Evolutionary conservation across 2,888 invertebrate species (phyloP), one percentile per base, ranked within the genome.

Genomic region (Xestia rhomboidea): DNA sequence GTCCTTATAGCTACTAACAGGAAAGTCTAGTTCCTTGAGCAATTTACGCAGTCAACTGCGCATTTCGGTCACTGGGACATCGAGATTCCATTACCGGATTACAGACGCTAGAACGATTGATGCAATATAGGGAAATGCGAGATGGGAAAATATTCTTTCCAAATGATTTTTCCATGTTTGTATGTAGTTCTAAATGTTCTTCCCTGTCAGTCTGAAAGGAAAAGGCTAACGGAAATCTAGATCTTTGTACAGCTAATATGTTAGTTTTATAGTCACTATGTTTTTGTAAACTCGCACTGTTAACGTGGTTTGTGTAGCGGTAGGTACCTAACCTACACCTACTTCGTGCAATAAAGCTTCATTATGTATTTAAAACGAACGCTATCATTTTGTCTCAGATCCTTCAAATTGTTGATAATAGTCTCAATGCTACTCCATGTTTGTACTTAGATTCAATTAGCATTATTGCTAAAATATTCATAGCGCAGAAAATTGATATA

Each of bases 381-480:
- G 5, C 3, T 46, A 27, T 57, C 6, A 34, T 44, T 68, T 68
- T 24, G n/a, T 34, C 4, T n/a, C 6, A 54, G 41, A 15, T 62
- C 11, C 11, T 60, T 49, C 2, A 27, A 54, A 81, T 18, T 18
- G 4, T 57, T 73, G 13, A 0, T 67, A 57, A 67, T 44, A 64
- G 44, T 57, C 24, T 57, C 18, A n/a, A 3, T 41, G 68, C 24
- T 30, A 41, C 60, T 30, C 49, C 49, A 7, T 57, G 0, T 64
- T 34, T 24, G 38, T 60, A 46, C 34, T 68, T 70, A 2, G 11
- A 70, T 71, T 64, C 62, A 79, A 63, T 79, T 75, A 74, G 30
- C 46, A 69, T 72, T 57, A 81, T 51, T 66, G 68, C 57, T 51
- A 81, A 82, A 57, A 75, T 82, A 80, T 81, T 81, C 68, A 76